Percentiles rank a stretch among this genome's conserved stretches.
These are phyloP conservation scores for Epizoanthus fatuus DNA, from an alignment of 92 coral and sea anemone species.

Conservation along the genomic window DNA sequence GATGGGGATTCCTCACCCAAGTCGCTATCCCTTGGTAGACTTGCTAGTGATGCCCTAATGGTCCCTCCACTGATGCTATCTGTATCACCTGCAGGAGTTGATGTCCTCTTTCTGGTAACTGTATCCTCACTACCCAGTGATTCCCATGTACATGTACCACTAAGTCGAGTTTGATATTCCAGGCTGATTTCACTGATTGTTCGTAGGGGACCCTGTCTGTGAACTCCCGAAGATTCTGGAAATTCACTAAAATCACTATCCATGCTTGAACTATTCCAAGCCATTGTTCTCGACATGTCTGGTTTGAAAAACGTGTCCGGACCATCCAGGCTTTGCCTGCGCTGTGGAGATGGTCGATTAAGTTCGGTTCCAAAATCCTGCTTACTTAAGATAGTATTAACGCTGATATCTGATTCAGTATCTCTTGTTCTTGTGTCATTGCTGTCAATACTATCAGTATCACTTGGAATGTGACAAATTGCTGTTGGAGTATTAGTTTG, in stretches of 20 bases:
- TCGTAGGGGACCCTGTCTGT: constrained; percentile 58
- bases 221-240: constrained; percentile 32
- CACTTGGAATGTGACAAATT: constrained; percentile 19
- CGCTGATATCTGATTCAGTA: constrained; percentile 55
- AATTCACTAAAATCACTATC: constrained; percentile 68
- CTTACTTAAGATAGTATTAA: constrained; percentile 49
- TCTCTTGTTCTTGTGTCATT: constrained; percentile 42
- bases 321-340: constrained; percentile 36
- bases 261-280: constrained; percentile 81
- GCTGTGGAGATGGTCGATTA: constrained; percentile 60
- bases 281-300: constrained; percentile 72
- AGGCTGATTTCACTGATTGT: constrained; percentile 79
- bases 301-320: constrained; percentile 35
- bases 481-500: constrained; percentile 9
- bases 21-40: constrained; percentile 45
- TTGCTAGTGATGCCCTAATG: constrained; percentile 46
- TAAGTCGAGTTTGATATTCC: constrained; percentile 44
- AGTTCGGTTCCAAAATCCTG: constrained; percentile 45
- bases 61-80: constrained; percentile 38
- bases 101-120: constrained; percentile 44
- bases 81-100: constrained; percentile 56
- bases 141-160: constrained; percentile 6
- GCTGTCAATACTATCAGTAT: constrained; percentile 55
- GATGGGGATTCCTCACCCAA: constrained; percentile 61
- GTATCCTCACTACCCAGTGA: constrained; percentile 23